Base-by-base conservation (phyloP, 2,888 invertebrate genomes). In the Drosophila ezoana region DNA sequence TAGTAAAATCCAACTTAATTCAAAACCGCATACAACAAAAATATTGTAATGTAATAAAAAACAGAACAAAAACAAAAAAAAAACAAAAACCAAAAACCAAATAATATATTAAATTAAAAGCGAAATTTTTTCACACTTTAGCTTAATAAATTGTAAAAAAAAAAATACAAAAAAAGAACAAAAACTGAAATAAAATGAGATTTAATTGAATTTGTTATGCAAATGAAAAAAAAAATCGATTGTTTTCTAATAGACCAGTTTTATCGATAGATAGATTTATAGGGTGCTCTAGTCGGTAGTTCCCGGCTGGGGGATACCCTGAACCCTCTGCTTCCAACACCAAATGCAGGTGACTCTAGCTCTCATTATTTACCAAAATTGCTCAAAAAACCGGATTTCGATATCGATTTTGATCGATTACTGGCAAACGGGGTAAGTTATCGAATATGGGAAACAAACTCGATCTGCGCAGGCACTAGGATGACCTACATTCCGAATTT, bases 161-260 rank as follows among this genome's bases (percentile, higher is more conserved):
- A 84, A 84, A 86, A 87, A 82, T 71, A 86, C 78, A 86, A 78
- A 89, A 87, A 89, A 89, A 78, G 76, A 84, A 89, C 89, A 79
- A 89, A 89, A 83, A 89, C 79, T 90, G 80, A 90, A 90, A 90
- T 90, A 90, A 91, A 91, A 91, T 90, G 84, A 91, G 90, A 91
- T 92, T 91, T 91, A 90, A 91, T 91, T 91, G 92, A 91, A 91
- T 91, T 91, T 91, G 91, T 91, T 92, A 91, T 91, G 91, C 92
- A 91, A 91, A 91, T 91, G 91, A 89, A 91, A 86, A 81, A 76
- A 45, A 53, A 45, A 56, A 20, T 14, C 4, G n/a, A 37, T 38
- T 18, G 18, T 23, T 10, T 51, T 40, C 58, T 32, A 45, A 56
- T 28, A 23, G 1, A n/a, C 8, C 2, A 9, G 1, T 10, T 4